phyloP scores from a whole-genome alignment of 2,888 invertebrate genomes.

The Polyommatus iphigenia region DNA sequence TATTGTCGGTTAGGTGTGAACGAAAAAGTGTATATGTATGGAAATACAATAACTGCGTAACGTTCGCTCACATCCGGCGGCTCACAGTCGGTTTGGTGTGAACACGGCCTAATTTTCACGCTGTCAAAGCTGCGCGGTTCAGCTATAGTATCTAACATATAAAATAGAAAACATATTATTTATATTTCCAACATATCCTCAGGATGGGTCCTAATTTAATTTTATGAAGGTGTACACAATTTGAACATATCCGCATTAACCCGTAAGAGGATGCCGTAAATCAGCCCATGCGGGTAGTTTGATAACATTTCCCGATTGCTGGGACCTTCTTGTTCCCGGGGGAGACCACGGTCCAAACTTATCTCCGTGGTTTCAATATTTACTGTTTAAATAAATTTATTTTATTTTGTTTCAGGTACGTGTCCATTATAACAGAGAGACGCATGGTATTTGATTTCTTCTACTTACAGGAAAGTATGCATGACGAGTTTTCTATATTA shows the following conservation, averaged over 20 bases:
- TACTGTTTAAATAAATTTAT: background rate
- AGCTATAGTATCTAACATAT: background rate
- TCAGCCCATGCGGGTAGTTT: constrained; percentile 15
- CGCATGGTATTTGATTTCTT: too few species aligned
- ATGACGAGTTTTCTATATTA: too few species aligned
- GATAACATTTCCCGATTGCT: constrained; percentile 7
- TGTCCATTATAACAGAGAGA: background rate
- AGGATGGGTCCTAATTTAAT: background rate
- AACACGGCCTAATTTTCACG: too few species aligned
- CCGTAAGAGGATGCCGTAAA: constrained; percentile 5
- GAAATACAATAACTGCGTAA: too few species aligned
- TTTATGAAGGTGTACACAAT: constrained; percentile 11
- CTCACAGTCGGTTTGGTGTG: too few species aligned
- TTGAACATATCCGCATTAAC: background rate
- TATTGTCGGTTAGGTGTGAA: too few species aligned
- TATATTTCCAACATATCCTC: background rate
- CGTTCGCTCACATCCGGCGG: too few species aligned
- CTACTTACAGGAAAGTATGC: too few species aligned
- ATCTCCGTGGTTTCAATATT: background rate
- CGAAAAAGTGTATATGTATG: too few species aligned
- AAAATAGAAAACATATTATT: too few species aligned
- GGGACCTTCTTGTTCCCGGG: constrained; percentile 1
- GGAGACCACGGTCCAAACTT: background rate
- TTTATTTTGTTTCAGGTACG: background rate
- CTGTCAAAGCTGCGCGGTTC: background rate